Conservation (phyloP, 1,140 invertebrate species). For the Zelostemma sp. region DNA sequence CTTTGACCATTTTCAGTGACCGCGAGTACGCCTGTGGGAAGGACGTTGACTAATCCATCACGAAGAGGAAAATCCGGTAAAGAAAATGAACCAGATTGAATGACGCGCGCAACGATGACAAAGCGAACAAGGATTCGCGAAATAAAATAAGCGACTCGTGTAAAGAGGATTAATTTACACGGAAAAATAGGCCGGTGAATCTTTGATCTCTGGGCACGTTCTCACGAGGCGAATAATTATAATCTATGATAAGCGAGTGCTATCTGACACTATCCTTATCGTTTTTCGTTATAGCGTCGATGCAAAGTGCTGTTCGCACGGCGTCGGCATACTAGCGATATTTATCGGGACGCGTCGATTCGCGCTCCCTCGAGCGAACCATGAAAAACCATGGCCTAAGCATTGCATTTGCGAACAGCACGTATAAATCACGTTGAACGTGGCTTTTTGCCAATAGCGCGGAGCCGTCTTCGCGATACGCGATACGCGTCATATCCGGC, state of each 20-base stretch:
- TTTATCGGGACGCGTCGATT: slow-evolving; percentile 36
- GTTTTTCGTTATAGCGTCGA: slow-evolving; percentile 1
- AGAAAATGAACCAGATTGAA: no score
- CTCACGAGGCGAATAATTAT: slow-evolving; percentile 31
- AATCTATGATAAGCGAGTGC: slow-evolving; percentile 21
- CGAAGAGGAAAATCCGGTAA: neutral
- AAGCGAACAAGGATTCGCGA: no score
- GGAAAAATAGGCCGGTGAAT: neutral
- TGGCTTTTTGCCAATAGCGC: slow-evolving; percentile 24
- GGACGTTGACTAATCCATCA: slow-evolving; percentile 48
- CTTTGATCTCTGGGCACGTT: slow-evolving; percentile 1
- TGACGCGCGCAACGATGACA: no score
- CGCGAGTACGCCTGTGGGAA: slow-evolving; percentile 40
- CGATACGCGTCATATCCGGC: slow-evolving; percentile 43
- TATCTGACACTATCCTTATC: slow-evolving; percentile 25
- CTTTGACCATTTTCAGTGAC: slow-evolving; percentile 53
- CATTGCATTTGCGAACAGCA: slow-evolving; percentile 3
- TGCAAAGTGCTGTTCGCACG: slow-evolving; percentile 19
- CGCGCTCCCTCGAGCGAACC: slow-evolving; percentile 17
- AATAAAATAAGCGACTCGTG: no score
- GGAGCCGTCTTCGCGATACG: slow-evolving; percentile 7
- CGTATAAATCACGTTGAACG: slow-evolving; percentile 25
- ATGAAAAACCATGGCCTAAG: slow-evolving; percentile 21
- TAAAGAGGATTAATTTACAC: neutral
- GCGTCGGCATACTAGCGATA: slow-evolving; percentile 41